Evolutionary conservation across 2,797 vertebrate genomes (phyloP), one percentile per base, ranked within the genome.

Genomic region (Florisuga fusca): DNA sequence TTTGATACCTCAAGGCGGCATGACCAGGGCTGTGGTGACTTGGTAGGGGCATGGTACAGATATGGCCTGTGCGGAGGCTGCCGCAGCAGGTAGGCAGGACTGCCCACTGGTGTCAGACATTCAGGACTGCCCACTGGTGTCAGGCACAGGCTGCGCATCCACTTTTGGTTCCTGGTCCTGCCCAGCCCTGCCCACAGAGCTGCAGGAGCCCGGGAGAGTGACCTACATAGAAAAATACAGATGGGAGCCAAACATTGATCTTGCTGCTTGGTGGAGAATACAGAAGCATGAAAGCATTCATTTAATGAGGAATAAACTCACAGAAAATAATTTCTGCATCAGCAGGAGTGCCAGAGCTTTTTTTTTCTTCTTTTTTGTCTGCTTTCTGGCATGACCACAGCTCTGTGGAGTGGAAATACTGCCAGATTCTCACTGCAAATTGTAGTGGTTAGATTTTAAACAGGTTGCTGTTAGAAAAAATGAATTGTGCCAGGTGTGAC

Each of bases 271-370:
- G 41, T 61, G 53, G 71, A 34, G 77, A 79, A 57, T 6, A 13
- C 7, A 63, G 55, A 34, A 17, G 63, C 57, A 27, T 6, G 8
- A 67, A 74, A 83, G 33, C 22, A 7, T 45, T 90, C 4, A 0
- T 71, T 82, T 93, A 73, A 59, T 26, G 67, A 94, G 67, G 59
- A 90, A 59, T 84, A 66, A 91, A 82, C 34, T 75, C 48, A 33
- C 5, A 31, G 67, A 69, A 90, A 45, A 78, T 72, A 5, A 78
- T 72, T 81, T 58, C 23, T 78, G 12, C 54, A 63, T 73, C 33
- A 54, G 20, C 33, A 43, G 50, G 61, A 84, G 29, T 68, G 79
- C 48, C 62, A 80, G 64, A n/a, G 72, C 79, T 85, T 76, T 36
- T 25, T 29, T 27, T 53, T 29, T 53, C 26, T 25, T 38, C 31